Conservation (phyloP, 2,888 invertebrate genomes). For the Athalia cordata region DNA sequence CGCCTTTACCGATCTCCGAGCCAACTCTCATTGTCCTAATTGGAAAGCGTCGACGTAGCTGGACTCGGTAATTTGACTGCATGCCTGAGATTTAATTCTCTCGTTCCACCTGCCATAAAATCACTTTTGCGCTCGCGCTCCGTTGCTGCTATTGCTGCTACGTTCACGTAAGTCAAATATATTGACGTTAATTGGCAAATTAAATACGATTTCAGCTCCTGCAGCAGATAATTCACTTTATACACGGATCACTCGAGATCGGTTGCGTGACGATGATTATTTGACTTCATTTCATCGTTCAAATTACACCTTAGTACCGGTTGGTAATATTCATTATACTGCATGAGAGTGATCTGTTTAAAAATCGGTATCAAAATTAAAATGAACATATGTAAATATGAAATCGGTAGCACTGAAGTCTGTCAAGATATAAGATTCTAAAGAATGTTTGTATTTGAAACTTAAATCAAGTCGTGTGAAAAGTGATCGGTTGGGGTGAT, state of each 20-base stretch:
- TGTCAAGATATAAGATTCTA: too few relatives aligned
- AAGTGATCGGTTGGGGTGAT: neutral
- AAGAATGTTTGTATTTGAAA: too few relatives aligned
- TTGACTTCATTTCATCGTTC: constrained; percentile 22
- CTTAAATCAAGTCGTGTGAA: neutral
- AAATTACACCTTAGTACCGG: constrained; percentile 8
- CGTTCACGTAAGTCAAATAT: constrained; percentile 40
- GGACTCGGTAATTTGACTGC: neutral
- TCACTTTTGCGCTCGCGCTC: constrained; percentile 24
- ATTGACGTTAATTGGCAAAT: constrained; percentile 43
- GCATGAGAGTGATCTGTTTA: neutral
- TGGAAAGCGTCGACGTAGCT: constrained; percentile 2
- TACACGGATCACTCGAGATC: neutral
- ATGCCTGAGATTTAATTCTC: constrained; percentile 1
- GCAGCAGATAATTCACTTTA: neutral
- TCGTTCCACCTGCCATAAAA: constrained; percentile 38
- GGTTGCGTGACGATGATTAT: constrained; percentile 35
- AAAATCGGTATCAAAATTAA: neutral
- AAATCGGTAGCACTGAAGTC: neutral
- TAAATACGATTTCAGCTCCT: constrained; percentile 14
- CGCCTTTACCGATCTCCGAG: neutral
- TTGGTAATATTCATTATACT: too few relatives aligned
- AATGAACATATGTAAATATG: neutral
- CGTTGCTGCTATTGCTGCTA: too few relatives aligned
- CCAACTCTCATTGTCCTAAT: neutral